Evolutionary conservation across 2,888 invertebrate species (phyloP).

Genomic region (Branchellion lobata): DNA sequence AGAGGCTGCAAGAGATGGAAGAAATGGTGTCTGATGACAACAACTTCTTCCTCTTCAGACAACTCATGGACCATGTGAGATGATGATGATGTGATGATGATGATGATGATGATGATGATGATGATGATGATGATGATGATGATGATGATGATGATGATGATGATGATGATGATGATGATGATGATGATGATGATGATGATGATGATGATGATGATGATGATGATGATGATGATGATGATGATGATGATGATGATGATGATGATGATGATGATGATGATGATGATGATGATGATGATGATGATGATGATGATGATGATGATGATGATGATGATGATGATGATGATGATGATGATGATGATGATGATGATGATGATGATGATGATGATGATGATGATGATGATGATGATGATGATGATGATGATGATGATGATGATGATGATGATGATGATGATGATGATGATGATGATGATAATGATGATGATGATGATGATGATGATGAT

Average conservation of each 20-base stretch:
- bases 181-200: constrained; percentile 42
- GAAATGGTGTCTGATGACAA: background rate
- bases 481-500: constrained; percentile 43
- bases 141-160: constrained; percentile 41
- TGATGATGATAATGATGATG: constrained; percentile 41
- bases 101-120: constrained; percentile 1
- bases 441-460: constrained; percentile 45
- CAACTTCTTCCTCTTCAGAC: background rate
- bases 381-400: constrained; percentile 44
- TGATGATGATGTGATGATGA: background rate
- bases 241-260: background rate
- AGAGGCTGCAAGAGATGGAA: background rate
- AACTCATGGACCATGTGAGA: background rate
- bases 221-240: constrained; percentile 17
- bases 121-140: constrained; percentile 34
- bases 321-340: constrained; percentile 46
- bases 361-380: constrained; percentile 45
- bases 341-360: constrained; percentile 47
- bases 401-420: constrained; percentile 38
- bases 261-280: constrained; percentile 27
- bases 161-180: constrained; percentile 42
- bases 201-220: constrained; percentile 35
- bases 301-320: constrained; percentile 44
- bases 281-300: constrained; percentile 32
- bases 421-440: constrained; percentile 43